Evolutionary conservation across 1,140 invertebrate species (phyloP).

Genomic region (Uloborus diversus): DNA sequence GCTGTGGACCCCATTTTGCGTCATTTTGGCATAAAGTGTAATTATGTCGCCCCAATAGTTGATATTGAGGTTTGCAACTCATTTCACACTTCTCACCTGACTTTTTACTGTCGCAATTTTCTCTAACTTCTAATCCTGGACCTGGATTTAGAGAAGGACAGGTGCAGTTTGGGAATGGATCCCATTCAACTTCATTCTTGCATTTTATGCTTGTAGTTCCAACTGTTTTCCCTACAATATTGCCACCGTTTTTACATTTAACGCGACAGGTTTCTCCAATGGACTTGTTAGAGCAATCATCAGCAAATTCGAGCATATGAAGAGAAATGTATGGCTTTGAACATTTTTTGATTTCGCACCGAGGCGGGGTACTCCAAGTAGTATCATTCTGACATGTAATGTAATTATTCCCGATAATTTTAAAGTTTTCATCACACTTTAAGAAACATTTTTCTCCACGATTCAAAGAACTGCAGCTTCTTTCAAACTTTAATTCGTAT

Average conservation of each 20-base stretch:
- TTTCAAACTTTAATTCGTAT: not conserved
- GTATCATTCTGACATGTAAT: slow-evolving; percentile 1
- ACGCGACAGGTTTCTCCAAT: not conserved
- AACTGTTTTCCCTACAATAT: not conserved
- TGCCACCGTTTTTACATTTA: not conserved
- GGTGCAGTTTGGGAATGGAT: not conserved
- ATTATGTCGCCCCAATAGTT: not conserved
- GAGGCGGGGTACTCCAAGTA: not conserved
- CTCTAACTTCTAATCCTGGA: too few relatives aligned
- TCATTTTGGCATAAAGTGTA: not conserved
- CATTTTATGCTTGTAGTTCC: not conserved
- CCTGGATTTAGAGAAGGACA: not conserved
- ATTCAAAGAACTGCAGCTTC: slow-evolving; percentile 1
- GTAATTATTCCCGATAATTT: not conserved
- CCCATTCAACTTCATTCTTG: not conserved
- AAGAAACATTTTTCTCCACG: not conserved
- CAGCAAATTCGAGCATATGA: not conserved
- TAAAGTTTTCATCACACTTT: not conserved
- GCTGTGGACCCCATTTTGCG: not conserved
- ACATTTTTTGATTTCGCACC: not conserved
- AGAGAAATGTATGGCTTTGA: too few relatives aligned
- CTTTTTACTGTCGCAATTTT: not conserved
- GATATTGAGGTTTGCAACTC: not conserved
- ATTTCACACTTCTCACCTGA: not conserved
- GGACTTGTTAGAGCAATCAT: not conserved